Base-by-base conservation (phyloP, 2,888 invertebrate genomes). In the Synanthedon myopaeformis region DNA sequence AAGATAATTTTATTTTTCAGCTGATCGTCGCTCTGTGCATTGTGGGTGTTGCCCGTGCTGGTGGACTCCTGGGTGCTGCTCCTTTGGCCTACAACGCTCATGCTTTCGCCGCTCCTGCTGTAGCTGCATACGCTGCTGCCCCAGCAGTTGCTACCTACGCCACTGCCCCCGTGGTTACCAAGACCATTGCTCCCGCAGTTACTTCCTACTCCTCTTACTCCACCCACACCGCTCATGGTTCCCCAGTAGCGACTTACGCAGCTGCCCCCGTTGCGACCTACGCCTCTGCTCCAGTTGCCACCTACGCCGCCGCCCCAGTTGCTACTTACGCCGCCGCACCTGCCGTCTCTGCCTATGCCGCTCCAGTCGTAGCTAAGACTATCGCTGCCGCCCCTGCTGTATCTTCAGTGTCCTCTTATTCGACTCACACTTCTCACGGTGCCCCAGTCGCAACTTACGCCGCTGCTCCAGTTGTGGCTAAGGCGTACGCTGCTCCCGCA, bases 11-110 rank as follows among this genome's bases (percentile, higher is more conserved):
- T 42, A 49, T 42, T 50, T 77, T 82, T 51, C 72, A 85, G 90
- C 73, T 90, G 66, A 80, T 91, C 74, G 76, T 90, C 59, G 79
- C 91, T 64, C 89, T 89, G 67, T 88, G 91, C 72, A 80, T 88
- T 63, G 76, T 91, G 81, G 90, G 91, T 62, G 79, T 88, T 52
- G 90, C 86, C 72, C 89, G 79, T 67, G 91, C 90, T 61, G 89
- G 92, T 60, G 74, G 88, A 58, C 72, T 91, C 55, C 70, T 76
- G 54, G 84, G 79, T 55, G 82, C 80, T 51, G 86, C 82, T 58
- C 85, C 84, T 17, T 67, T 85, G 62, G 82, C 82, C 62, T 90
- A 80, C 79, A 88, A 76, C 74, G 80, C 66, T 74, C 89, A 74
- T 59, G 74, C 73, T 51, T 57, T 69, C 61, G 77, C 79, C 51